These are phyloP conservation scores for Tamias sibiricus DNA, from an alignment of 2,113 vertebrate species.

Conservation along the genomic window DNA sequence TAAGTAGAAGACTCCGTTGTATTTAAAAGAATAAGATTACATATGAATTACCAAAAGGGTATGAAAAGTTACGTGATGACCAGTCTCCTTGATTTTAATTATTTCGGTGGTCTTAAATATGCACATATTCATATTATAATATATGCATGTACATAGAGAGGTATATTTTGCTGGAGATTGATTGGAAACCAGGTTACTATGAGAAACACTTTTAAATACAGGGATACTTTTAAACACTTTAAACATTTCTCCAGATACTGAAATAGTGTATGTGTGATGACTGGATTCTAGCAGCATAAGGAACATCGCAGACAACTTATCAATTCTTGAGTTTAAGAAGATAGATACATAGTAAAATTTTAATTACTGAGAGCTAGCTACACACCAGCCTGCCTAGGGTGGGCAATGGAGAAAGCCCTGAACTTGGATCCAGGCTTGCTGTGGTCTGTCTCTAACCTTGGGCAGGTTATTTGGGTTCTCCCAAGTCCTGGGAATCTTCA, in stretches of 20 bases:
- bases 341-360: not conserved
- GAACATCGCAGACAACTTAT: not conserved
- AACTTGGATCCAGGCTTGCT: not conserved
- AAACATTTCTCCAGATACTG: conserved; percentile 2
- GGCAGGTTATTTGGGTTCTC: not conserved
- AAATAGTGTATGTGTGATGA: not conserved
- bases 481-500: not conserved
- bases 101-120: not conserved
- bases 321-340: not conserved
- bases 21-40: conserved; percentile 28
- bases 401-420: not conserved
- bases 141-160: not conserved
- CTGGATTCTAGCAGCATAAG: not conserved
- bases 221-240: not conserved
- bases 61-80: not conserved
- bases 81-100: not conserved
- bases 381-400: not conserved
- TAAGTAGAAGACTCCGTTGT: not conserved
- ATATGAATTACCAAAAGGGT: conserved; percentile 8
- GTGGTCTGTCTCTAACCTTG: not conserved
- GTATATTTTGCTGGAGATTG: not conserved
- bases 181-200: not conserved
- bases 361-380: too few species aligned
- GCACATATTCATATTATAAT: not conserved
- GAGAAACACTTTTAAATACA: conserved; percentile 28